A percentile compares a stretch with the other conserved stretches of the same genome.
Conservation (phyloP, 2,888 invertebrate species). For the Amblyjoppa fuscipennis region DNA sequence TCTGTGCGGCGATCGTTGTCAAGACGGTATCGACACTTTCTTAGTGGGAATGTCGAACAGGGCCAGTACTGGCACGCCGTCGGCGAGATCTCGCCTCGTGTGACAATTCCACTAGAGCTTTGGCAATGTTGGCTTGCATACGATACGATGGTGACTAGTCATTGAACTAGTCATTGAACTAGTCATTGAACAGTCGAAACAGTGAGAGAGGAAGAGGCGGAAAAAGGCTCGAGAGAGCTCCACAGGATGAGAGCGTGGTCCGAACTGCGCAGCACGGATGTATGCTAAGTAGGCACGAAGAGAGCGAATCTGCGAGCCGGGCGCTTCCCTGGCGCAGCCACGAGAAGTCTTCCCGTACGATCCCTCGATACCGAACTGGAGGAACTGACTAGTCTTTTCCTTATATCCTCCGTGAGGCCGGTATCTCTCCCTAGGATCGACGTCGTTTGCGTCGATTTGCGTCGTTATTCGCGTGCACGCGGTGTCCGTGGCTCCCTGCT, state of each 20-base stretch:
- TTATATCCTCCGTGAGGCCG: constrained; percentile 22
- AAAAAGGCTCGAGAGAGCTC: constrained; percentile 55
- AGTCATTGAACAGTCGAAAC: constrained; percentile 22
- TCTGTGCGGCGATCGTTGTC: not conserved
- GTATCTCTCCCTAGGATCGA: constrained; percentile 52
- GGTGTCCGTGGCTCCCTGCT: constrained; percentile 2
- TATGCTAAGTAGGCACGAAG: constrained; percentile 48
- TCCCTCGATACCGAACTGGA: constrained; percentile 37
- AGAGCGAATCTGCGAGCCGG: constrained; percentile 5
- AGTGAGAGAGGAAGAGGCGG: constrained; percentile 46
- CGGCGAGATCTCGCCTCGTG: too few relatives aligned
- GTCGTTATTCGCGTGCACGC: constrained; percentile 55
- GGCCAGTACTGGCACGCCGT: too few relatives aligned
- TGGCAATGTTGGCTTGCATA: not conserved
- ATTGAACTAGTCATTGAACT: not conserved
- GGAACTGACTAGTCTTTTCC: constrained; percentile 39
- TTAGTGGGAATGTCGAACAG: too few relatives aligned
- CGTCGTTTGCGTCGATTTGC: constrained; percentile 56
- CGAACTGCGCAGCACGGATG: constrained; percentile 34
- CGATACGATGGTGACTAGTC: not conserved
- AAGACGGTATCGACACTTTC: not conserved
- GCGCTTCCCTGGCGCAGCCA: constrained; percentile 18
- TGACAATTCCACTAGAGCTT: not conserved
- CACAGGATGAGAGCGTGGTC: constrained; percentile 23
- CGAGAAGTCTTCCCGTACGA: constrained; percentile 36